Conservation (phyloP, 2,888 invertebrate genomes). For the Aporophyla lueneburgensis region DNA sequence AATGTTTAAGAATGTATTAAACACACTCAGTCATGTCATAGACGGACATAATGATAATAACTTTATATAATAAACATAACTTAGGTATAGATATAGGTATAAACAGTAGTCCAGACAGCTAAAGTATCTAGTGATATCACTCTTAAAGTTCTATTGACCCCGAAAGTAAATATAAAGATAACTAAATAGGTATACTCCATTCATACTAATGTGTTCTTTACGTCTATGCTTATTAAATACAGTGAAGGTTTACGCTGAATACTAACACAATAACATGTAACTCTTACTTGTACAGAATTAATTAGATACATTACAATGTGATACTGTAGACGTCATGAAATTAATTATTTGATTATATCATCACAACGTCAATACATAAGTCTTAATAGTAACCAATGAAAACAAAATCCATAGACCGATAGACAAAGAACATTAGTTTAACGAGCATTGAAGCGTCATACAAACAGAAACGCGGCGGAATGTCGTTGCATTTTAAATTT, state of each 20-base stretch:
- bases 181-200: constrained; percentile 34
- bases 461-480: constrained; percentile 67
- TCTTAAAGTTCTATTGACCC: constrained; percentile 51
- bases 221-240: constrained; percentile 6
- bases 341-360: constrained; percentile 15
- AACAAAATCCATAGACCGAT: constrained; percentile 48
- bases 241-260: constrained; percentile 28
- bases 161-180: constrained; percentile 33
- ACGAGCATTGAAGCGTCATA: constrained; percentile 63
- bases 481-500: constrained; percentile 78
- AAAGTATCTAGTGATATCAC: constrained; percentile 29
- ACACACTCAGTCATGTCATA: not conserved
- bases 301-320: constrained; percentile 25
- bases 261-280: constrained; percentile 18
- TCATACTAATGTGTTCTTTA: constrained; percentile 40
- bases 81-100: constrained; percentile 14
- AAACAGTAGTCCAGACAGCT: constrained; percentile 15
- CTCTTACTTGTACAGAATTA: constrained; percentile 27
- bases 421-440: constrained; percentile 63
- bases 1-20: constrained; percentile 12
- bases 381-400: not conserved
- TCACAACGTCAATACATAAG: not conserved
- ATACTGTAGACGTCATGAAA: constrained; percentile 5
- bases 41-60: not conserved
- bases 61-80: not conserved